These are phyloP conservation scores for Uria aalge DNA, from an alignment of 2,113 vertebrate species.

Conservation along the genomic window DNA sequence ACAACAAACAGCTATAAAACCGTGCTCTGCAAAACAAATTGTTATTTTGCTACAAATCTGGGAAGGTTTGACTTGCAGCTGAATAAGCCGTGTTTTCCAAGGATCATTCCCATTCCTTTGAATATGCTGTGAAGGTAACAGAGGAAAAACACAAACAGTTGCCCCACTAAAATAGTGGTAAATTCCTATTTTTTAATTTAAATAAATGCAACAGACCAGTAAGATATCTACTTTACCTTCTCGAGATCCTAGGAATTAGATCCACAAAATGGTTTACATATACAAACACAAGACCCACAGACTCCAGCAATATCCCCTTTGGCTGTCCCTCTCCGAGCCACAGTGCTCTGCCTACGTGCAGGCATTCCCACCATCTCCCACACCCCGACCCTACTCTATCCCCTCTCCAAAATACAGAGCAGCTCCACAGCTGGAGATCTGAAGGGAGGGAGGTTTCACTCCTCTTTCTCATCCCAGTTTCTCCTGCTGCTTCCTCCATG, in stretches of 20 bases:
- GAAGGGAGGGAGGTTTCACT: neutral
- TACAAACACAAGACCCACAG: too few relatives aligned
- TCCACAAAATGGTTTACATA: neutral
- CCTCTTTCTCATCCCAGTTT: neutral
- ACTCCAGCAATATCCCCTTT: neutral
- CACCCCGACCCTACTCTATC: neutral
- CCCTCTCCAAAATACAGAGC: neutral
- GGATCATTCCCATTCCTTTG: neutral
- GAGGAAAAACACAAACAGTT: neutral
- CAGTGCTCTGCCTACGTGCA: rapidly evolving
- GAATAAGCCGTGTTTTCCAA: neutral
- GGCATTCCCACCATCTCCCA: neutral
- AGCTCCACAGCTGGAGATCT: neutral
- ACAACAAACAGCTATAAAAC: neutral
- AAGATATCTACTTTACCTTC: neutral
- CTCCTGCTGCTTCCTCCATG: too few relatives aligned
- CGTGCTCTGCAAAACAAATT: neutral
- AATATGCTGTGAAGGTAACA: neutral
- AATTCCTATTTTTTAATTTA: neutral
- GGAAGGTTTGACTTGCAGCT: neutral
- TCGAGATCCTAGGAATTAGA: neutral
- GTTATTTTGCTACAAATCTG: neutral
- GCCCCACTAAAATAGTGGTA: rapidly evolving
- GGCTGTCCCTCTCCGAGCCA: neutral
- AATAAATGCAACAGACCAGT: neutral